Evolutionary conservation across 1,140 invertebrate genomes (phyloP).

Genomic region (Goniozus legneri): DNA sequence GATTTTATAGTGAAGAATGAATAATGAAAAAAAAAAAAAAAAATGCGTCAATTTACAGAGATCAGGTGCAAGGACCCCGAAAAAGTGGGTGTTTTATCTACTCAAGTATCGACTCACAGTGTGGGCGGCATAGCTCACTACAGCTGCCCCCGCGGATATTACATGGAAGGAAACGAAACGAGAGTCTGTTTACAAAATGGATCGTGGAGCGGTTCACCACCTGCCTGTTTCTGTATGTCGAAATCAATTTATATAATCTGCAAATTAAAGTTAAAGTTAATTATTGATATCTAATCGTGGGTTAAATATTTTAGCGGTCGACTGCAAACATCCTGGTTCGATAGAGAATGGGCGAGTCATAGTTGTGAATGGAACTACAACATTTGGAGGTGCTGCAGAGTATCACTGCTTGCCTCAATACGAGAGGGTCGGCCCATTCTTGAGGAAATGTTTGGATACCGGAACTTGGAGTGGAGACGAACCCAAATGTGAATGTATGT

Average conservation of each 20-base stretch:
- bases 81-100: conserved; percentile 55
- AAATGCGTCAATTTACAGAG: conserved; percentile 56
- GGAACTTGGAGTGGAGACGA: conserved; percentile 82
- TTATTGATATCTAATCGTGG: background rate
- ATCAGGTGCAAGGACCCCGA: conserved; percentile 73
- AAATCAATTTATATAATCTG: no score
- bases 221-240: conserved; percentile 80
- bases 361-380: conserved; percentile 77
- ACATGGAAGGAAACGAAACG: conserved; percentile 74
- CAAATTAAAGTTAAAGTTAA: no score
- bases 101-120: conserved; percentile 64
- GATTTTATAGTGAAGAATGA: conserved; percentile 6
- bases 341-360: conserved; percentile 85
- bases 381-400: conserved; percentile 77
- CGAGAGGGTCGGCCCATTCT: conserved; percentile 75
- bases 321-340: conserved; percentile 73
- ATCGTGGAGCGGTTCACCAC: conserved; percentile 75
- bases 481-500: conserved; percentile 67
- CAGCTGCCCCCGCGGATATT: conserved; percentile 75
- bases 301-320: conserved; percentile 62
- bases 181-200: conserved; percentile 75
- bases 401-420: conserved; percentile 86
- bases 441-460: conserved; percentile 77
- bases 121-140: conserved; percentile 78
- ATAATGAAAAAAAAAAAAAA: conserved; percentile 14